phyloP scores from a whole-genome alignment of 30 jellyfish, hydroid and myxozoan genomes.

The Cassiopea xamachana region DNA sequence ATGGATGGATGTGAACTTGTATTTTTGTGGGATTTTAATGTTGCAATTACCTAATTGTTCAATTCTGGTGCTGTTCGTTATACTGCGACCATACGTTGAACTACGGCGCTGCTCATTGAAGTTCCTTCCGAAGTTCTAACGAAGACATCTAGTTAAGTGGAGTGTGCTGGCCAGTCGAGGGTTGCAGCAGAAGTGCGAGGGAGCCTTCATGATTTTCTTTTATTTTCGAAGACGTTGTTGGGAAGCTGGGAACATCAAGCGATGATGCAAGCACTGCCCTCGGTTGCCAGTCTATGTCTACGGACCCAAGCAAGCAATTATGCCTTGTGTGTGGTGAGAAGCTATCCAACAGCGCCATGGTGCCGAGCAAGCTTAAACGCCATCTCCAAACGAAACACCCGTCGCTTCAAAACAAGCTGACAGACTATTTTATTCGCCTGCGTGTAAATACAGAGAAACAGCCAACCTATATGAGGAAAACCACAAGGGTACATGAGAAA shows the following conservation, averaged over 20 bases:
- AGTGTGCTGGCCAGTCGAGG: not conserved
- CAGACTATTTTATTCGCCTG: no score
- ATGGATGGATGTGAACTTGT: not conserved
- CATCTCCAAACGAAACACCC: no score
- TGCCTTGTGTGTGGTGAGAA: no score
- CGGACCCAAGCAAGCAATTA: not conserved
- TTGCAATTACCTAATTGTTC: not conserved
- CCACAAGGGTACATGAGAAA: no score
- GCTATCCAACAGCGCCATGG: no score
- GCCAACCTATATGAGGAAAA: no score
- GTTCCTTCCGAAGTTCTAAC: not conserved
- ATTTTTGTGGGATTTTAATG: not conserved
- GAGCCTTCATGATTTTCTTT: not conserved
- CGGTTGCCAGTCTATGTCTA: not conserved
- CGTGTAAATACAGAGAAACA: no score
- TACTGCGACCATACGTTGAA: not conserved
- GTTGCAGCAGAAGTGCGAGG: not conserved
- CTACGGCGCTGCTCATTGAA: not conserved
- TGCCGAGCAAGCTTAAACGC: no score
- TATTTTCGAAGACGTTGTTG: not conserved
- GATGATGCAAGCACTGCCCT: not conserved
- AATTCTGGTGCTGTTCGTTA: not conserved
- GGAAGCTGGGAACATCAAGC: not conserved
- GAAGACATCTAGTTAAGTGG: not conserved
- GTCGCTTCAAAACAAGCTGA: no score